A percentile compares a stretch with the other conserved stretches of the same genome.
These are phyloP conservation scores for Andricus curvator DNA, from an alignment of 2,888 invertebrate species.

Conservation along the genomic window DNA sequence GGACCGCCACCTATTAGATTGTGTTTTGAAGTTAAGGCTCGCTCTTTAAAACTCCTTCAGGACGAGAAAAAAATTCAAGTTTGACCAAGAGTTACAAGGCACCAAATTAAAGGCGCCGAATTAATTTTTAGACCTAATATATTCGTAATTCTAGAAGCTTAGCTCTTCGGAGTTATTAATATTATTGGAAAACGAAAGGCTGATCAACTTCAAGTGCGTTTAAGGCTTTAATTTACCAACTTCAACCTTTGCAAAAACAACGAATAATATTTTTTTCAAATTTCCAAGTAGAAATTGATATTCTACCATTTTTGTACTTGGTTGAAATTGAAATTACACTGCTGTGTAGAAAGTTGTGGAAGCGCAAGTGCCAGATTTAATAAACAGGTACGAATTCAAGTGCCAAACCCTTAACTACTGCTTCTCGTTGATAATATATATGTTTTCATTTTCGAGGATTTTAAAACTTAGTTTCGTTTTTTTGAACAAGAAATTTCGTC, in stretches of 20 bases:
- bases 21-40: too few relatives aligned
- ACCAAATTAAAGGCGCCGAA: too few relatives aligned
- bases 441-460: neutral
- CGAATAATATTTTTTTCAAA: slow-evolving; percentile 4
- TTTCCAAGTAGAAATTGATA: neutral
- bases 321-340: neutral
- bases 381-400: neutral
- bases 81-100: too few relatives aligned
- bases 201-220: slow-evolving; percentile 18
- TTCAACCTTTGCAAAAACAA: neutral
- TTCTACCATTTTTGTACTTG: neutral
- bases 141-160: neutral
- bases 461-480: neutral
- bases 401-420: neutral
- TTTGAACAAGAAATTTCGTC: neutral
- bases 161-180: neutral
- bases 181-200: slow-evolving; percentile 18
- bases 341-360: neutral
- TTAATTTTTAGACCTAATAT: neutral
- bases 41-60: too few relatives aligned
- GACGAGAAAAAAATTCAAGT: too few relatives aligned
- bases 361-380: slow-evolving; percentile 20
- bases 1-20: too few relatives aligned
- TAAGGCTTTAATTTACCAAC: slow-evolving; percentile 2
- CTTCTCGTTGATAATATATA: neutral